Conservation (phyloP, 2,888 invertebrate species). For the Tineola bisselliella region DNA sequence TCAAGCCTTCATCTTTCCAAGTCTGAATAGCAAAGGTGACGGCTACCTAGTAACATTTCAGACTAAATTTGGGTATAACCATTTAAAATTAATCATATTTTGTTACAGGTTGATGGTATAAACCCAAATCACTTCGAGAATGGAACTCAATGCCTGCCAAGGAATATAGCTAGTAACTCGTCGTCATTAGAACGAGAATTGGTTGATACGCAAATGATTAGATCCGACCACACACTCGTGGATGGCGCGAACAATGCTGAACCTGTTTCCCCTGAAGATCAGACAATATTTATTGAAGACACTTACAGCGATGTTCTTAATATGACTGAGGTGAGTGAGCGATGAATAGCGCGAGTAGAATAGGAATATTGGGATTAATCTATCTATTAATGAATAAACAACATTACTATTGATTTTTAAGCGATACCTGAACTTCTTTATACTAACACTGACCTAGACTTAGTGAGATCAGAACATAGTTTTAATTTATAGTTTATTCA, state of each 20-base stretch:
- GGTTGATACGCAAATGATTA: slow-evolving; percentile 20
- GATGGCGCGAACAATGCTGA: background rate
- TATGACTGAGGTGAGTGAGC: slow-evolving; percentile 41
- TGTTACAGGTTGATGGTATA: slow-evolving; percentile 45
- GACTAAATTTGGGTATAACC: too few relatives aligned
- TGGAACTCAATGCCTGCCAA: slow-evolving; percentile 18
- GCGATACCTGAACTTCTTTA: too few relatives aligned
- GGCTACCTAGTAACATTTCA: too few relatives aligned
- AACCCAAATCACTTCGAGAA: slow-evolving; percentile 47
- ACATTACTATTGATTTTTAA: too few relatives aligned
- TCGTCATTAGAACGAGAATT: slow-evolving; percentile 54
- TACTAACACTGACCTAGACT: too few relatives aligned
- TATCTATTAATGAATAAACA: too few relatives aligned
- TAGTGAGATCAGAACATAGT: too few relatives aligned
- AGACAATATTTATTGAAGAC: slow-evolving; percentile 43
- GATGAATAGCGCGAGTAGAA: background rate
- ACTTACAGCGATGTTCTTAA: slow-evolving; percentile 42
- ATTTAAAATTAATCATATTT: background rate
- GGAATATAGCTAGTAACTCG: slow-evolving; percentile 44
- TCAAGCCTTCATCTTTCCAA: too few relatives aligned
- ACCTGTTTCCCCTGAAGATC: slow-evolving; percentile 38
- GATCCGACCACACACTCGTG: slow-evolving; percentile 16
- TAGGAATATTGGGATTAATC: background rate
- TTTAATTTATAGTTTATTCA: background rate
- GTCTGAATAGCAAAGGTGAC: too few relatives aligned